These are phyloP conservation scores for Colaptes auratus DNA, from an alignment of 2,113 vertebrate genomes.

Conservation along the genomic window DNA sequence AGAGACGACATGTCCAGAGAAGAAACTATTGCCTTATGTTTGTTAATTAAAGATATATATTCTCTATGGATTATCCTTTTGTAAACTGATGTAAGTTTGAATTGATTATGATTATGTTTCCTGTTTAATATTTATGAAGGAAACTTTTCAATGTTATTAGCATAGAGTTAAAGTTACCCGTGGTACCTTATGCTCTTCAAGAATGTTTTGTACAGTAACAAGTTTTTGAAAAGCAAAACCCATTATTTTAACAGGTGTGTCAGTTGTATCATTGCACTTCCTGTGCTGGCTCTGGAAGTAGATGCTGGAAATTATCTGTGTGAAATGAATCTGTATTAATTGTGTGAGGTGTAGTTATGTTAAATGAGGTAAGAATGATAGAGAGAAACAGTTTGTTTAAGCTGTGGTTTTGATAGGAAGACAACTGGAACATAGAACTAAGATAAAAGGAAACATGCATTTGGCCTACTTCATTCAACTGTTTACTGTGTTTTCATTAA, in stretches of 20 bases:
- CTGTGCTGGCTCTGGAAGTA: neutral
- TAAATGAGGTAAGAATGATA: neutral
- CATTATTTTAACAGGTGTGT: neutral
- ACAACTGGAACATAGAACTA: neutral
- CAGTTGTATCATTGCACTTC: neutral
- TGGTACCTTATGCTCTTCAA: neutral
- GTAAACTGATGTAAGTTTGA: neutral
- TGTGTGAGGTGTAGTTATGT: neutral
- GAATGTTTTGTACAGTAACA: neutral
- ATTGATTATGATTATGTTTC: neutral
- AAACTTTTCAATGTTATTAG: neutral
- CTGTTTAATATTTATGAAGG: neutral
- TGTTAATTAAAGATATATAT: slow-evolving; percentile 6
- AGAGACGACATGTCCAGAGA: too few relatives aligned
- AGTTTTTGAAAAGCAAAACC: neutral
- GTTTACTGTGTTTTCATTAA: neutral
- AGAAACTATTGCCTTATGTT: neutral
- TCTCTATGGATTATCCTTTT: neutral
- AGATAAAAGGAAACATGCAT: neutral
- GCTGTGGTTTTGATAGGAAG: neutral
- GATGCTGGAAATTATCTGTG: neutral
- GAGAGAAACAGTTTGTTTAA: neutral
- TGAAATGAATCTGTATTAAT: neutral
- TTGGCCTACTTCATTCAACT: neutral
- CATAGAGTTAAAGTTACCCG: neutral